Evolutionary conservation across 2,888 invertebrate genomes (phyloP).

Genomic region (Thera britannica): DNA sequence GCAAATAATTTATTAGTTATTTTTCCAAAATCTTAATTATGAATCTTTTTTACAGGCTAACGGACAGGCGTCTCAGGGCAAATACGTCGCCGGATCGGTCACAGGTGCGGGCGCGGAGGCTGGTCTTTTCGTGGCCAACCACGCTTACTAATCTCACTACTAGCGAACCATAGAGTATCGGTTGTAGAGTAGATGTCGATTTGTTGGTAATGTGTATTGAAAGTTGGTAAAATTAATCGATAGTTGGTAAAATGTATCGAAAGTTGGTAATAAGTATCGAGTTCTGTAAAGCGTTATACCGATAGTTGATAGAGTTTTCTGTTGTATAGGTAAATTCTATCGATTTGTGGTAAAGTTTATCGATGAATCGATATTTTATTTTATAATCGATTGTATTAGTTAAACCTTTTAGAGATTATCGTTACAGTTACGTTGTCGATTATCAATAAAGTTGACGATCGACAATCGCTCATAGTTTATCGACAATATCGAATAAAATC

Average conservation of each 20-base stretch:
- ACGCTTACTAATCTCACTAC: constrained; percentile 91
- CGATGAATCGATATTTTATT: constrained; percentile 18
- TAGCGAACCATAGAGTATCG: constrained; percentile 19
- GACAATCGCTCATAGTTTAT: constrained; percentile 31
- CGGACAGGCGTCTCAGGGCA: constrained; percentile 95
- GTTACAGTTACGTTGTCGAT: constrained; percentile 23
- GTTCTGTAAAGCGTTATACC: too few species aligned
- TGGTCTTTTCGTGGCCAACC: constrained; percentile 97
- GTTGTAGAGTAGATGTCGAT: constrained; percentile 23
- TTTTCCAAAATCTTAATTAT: background rate
- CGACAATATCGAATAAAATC: constrained; percentile 24
- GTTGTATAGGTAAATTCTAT: background rate
- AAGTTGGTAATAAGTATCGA: background rate
- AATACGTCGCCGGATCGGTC: constrained; percentile 95
- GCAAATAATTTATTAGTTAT: too few species aligned
- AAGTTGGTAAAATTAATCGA: constrained; percentile 16
- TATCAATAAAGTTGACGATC: constrained; percentile 31
- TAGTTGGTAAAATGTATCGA: constrained; percentile 11
- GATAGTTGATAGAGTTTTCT: background rate
- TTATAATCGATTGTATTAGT: constrained; percentile 17
- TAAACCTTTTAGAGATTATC: constrained; percentile 19
- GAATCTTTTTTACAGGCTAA: constrained; percentile 88
- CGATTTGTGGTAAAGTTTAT: background rate
- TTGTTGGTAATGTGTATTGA: constrained; percentile 19
- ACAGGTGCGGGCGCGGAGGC: constrained; percentile 94